These are phyloP conservation scores for Petrocephalus schoutedeni DNA, from an alignment of 2,797 vertebrate genomes.

Conservation along the genomic window DNA sequence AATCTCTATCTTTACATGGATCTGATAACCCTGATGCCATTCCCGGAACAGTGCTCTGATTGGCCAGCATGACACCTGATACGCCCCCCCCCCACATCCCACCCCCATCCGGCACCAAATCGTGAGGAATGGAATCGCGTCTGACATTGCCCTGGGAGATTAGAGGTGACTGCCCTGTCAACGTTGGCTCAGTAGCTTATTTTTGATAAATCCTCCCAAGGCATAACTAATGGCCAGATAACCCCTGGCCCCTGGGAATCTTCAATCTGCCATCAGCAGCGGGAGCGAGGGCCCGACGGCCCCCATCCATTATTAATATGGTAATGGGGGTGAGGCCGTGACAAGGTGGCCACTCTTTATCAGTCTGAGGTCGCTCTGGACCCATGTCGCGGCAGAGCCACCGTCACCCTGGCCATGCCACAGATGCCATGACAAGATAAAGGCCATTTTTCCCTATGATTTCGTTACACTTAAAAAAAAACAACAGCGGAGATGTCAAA, in stretches of 20 bases:
- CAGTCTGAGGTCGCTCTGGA: conserved; percentile 32
- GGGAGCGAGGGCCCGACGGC: conserved; percentile 24
- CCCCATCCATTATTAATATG: conserved; percentile 47
- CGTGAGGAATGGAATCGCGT: conserved; percentile 9
- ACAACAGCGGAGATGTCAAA: conserved; percentile 4
- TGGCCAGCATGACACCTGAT: neutral
- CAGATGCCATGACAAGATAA: conserved; percentile 31
- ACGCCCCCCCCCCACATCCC: neutral
- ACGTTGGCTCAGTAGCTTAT: conserved; percentile 16
- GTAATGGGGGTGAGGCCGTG: conserved; percentile 40
- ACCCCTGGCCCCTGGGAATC: conserved; percentile 34
- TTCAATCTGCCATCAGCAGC: conserved; percentile 32
- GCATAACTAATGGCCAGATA: conserved; percentile 39
- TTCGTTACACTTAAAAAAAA: conserved; percentile 16
- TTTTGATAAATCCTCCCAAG: conserved; percentile 28
- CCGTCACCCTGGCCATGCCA: conserved; percentile 20
- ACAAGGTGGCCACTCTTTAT: conserved; percentile 47
- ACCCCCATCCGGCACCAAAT: neutral
- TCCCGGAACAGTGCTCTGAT: neutral
- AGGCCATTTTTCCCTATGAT: conserved; percentile 17
- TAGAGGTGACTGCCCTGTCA: conserved; percentile 26
- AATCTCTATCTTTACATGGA: neutral
- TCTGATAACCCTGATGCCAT: neutral
- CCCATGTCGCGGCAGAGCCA: conserved; percentile 11
- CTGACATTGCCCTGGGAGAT: conserved; percentile 24